phyloP scores from a whole-genome alignment of 2,888 invertebrate genomes.

The Archaeoteleia sp. region DNA sequence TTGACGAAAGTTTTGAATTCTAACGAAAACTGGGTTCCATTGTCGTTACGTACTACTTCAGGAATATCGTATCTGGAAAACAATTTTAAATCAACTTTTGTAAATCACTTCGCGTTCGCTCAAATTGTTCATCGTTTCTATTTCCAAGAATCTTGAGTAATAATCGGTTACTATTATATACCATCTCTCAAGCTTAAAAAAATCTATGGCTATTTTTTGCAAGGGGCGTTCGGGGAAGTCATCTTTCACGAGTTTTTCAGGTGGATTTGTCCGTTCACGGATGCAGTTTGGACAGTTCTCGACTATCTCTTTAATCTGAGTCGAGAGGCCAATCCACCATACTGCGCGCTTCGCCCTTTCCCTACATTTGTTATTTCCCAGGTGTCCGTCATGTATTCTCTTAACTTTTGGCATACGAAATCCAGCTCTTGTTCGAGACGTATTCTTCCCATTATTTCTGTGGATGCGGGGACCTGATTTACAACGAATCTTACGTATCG shows the following conservation, averaged over 20 bases:
- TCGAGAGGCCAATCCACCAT: slow-evolving; percentile 51
- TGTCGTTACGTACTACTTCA: slow-evolving; percentile 20
- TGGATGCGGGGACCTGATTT: slow-evolving; percentile 31
- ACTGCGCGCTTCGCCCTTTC: slow-evolving; percentile 4
- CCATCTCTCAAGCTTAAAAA: slow-evolving; percentile 49
- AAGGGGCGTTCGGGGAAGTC: slow-evolving; percentile 53
- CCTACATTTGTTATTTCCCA: slow-evolving; percentile 10
- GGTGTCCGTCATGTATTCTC: slow-evolving; percentile 24
- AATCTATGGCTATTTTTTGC: slow-evolving; percentile 54
- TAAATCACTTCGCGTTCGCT: no score
- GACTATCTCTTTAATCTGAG: slow-evolving; percentile 44
- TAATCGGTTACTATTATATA: slow-evolving; percentile 55
- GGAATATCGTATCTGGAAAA: slow-evolving; percentile 31
- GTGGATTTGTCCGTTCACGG: no score
- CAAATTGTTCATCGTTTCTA: no score
- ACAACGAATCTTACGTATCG: slow-evolving; percentile 40
- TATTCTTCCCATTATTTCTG: slow-evolving; percentile 43
- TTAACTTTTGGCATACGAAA: slow-evolving; percentile 30
- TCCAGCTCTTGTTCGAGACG: slow-evolving; percentile 43
- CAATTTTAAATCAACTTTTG: no score
- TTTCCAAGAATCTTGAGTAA: slow-evolving; percentile 54
- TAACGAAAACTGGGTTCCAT: slow-evolving; percentile 45
- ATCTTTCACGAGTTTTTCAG: slow-evolving; percentile 45
- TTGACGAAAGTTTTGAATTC: slow-evolving; percentile 32
- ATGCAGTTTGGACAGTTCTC: slow-evolving; percentile 43